A percentile compares a stretch with the other conserved stretches of the same genome.
Evolutionary conservation across 2,113 vertebrate species (phyloP).

Genomic region (Bubalus kerabau): DNA sequence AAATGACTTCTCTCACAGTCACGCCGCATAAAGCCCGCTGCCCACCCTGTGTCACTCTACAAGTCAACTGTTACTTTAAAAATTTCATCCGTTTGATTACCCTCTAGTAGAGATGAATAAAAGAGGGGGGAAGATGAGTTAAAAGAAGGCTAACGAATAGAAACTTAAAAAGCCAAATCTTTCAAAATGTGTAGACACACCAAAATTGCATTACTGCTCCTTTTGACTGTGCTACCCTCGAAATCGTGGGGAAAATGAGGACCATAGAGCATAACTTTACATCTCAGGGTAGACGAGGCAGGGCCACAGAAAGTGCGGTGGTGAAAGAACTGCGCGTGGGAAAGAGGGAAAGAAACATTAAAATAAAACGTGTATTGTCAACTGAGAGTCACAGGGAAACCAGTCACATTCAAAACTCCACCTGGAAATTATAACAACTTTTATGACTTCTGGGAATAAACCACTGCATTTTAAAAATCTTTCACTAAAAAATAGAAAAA

Average conservation of each 20-base stretch:
- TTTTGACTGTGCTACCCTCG: background rate
- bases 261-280: rapidly evolving
- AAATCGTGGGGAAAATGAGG: rapidly evolving
- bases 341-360: background rate
- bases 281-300: rapidly evolving
- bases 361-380: background rate
- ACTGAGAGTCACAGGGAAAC: background rate
- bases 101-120: background rate
- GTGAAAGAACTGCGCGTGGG: background rate
- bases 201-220: background rate
- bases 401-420: background rate
- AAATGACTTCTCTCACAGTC: background rate
- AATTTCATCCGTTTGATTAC: background rate
- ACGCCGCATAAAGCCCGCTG: background rate
- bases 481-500: background rate
- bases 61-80: background rate
- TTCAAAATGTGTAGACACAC: background rate
- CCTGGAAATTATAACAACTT: background rate
- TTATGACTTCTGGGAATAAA: background rate
- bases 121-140: background rate
- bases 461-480: background rate
- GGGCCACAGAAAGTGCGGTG: rapidly evolving
- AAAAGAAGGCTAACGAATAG: background rate
- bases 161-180: background rate
- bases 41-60: background rate